Percentiles rank a stretch among this genome's conserved stretches.
Evolutionary conservation across 1,140 invertebrate species (phyloP).

Genomic region (Penaeus indicus): DNA sequence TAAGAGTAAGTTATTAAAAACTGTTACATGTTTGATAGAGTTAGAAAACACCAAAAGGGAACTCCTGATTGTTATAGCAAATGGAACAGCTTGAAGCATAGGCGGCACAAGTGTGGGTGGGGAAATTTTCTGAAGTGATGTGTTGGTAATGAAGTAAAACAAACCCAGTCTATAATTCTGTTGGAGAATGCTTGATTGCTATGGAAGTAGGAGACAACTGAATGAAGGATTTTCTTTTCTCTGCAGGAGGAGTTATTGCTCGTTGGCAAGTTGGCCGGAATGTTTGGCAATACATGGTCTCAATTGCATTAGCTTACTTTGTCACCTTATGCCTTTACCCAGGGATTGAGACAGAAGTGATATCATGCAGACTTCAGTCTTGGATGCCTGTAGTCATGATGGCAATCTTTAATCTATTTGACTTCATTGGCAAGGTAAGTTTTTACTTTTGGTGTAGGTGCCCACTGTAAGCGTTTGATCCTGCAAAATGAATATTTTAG

Average conservation of each 20-base stretch:
- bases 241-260: slow-evolving; percentile 78
- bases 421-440: slow-evolving; percentile 85
- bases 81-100: too few species aligned
- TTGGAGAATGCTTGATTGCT: too few species aligned
- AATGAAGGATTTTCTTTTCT: slow-evolving; percentile 22
- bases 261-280: slow-evolving; percentile 83
- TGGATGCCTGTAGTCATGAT: slow-evolving; percentile 95
- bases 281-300: slow-evolving; percentile 90
- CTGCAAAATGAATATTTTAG: too few species aligned
- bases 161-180: too few species aligned
- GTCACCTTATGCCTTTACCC: slow-evolving; percentile 90
- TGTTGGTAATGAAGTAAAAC: too few species aligned
- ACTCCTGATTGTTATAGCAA: too few species aligned
- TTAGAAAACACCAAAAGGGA: too few species aligned
- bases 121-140: too few species aligned
- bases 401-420: slow-evolving; percentile 87
- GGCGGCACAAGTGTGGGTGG: too few species aligned
- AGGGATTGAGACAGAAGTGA: slow-evolving; percentile 88
- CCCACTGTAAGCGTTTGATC: background rate
- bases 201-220: too few species aligned
- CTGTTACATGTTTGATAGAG: background rate
- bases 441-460: background rate
- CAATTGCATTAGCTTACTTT: slow-evolving; percentile 87
- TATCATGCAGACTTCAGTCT: slow-evolving; percentile 82
- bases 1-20: slow-evolving; percentile 40